Base-by-base conservation (phyloP, 2,888 invertebrate genomes). In the Megaustenia siamemsis region DNA sequence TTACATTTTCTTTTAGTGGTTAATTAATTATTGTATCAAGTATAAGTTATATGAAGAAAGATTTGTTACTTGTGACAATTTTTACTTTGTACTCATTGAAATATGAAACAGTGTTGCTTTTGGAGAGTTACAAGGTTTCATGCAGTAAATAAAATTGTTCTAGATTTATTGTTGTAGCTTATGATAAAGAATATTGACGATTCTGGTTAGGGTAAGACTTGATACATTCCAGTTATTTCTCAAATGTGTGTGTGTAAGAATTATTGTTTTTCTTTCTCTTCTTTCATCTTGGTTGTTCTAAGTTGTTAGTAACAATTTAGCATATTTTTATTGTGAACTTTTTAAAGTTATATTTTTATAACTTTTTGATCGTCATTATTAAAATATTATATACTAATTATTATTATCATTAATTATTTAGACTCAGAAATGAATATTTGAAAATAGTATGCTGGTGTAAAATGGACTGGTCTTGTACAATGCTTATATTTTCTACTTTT, bases 141-240 rank as follows among this genome's bases (percentile, higher is more conserved):
- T 40, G 21, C 35, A 35, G 68, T 69, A 40, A 40, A 40, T 69
- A 5, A 68, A 38, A 68, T 6, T 63, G 28, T 35, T 69, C 24
- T 69, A 40, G 6, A 3, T 40, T 69, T 38, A 5, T 69, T 69
- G 21, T 69, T 38, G 40, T 5, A 38, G 40, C 21, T 38, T 15
- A 40, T 69, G 69, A 60, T 60, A 10, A 15, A 18, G 6, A 66
- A 66, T 35, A 66, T 66, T 40, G 40, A 69, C 24, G n/a, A 63
- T 12, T 63, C 21, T 69, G 69, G 24, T 40, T 40, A 40, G 40
- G 49, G 32, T 76, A 28, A 75, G 40, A 76, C 45, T 56, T 56
- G 53, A 76, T 56, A 76, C 76, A 76, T 76, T 76, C 76, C 76
- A 76, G 24, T 28, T 53, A 38, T 21, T 76, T 56, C 28, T n/a